phyloP scores from a whole-genome alignment of 2,113 vertebrate genomes.

The Myrmecophaga tridactyla region DNA sequence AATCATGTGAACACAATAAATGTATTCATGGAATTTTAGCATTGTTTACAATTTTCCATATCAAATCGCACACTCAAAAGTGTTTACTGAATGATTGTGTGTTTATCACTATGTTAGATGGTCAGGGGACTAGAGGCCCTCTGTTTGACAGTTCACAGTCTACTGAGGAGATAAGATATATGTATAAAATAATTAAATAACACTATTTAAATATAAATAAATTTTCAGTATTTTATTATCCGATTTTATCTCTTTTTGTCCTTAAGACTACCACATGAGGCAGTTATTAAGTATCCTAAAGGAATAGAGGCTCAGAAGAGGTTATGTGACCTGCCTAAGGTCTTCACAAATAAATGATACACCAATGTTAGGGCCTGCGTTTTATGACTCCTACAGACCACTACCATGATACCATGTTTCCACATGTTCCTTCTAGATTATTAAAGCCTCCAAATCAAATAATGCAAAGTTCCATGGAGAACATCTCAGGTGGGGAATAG shows the following conservation, averaged over 20 bases:
- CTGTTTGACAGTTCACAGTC: not conserved
- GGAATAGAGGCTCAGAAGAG: not conserved
- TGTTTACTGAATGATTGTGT: not conserved
- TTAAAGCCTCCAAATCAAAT: not conserved
- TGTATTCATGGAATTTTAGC: constrained; percentile 47
- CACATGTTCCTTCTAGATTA: not conserved
- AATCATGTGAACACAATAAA: constrained; percentile 58
- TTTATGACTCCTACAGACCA: not conserved
- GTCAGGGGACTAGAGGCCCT: not conserved
- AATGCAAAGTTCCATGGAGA: not conserved
- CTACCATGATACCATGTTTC: not conserved
- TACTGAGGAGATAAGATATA: not conserved
- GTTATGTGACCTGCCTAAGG: not conserved
- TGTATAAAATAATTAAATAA: not conserved
- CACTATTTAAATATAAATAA: constrained; percentile 21
- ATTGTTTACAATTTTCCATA: not conserved
- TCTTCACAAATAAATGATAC: not conserved
- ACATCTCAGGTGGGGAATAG: not conserved
- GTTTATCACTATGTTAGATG: not conserved
- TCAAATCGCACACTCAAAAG: not conserved
- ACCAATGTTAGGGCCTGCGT: not conserved
- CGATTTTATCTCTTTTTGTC: not conserved
- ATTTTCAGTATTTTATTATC: not conserved
- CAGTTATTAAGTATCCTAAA: not conserved
- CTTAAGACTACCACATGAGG: not conserved